A percentile compares a stretch with the other conserved stretches of the same genome.
phyloP scores from a whole-genome alignment of 2,888 invertebrate genomes.

The Epinotia brunnichana region DNA sequence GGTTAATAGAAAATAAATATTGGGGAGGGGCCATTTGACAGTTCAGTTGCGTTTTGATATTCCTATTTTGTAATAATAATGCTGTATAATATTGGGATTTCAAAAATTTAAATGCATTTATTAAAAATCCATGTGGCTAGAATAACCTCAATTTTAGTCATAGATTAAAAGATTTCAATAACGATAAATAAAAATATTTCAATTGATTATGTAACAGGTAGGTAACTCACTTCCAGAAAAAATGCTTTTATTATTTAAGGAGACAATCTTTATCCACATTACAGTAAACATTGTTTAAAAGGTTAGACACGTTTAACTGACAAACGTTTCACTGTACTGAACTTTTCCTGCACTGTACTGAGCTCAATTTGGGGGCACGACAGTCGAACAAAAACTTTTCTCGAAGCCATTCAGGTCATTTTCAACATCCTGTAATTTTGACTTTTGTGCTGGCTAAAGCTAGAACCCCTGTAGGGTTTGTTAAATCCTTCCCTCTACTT shows the following conservation, averaged over 20 bases:
- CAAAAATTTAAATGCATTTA: neutral
- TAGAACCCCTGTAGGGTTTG: no score
- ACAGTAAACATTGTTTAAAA: slow-evolving; percentile 27
- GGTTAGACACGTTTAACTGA: neutral
- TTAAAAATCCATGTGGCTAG: neutral
- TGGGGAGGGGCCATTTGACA: slow-evolving; percentile 62
- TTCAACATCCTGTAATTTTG: no score
- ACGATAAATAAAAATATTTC: neutral
- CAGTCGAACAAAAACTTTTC: no score
- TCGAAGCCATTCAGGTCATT: no score
- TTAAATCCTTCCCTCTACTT: no score
- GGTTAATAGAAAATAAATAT: slow-evolving; percentile 68
- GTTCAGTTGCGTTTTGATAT: slow-evolving; percentile 34
- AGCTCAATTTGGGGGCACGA: no score
- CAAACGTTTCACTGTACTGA: neutral
- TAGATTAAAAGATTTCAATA: neutral
- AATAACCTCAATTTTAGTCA: slow-evolving; percentile 20
- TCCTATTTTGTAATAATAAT: neutral
- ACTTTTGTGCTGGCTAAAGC: no score
- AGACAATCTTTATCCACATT: slow-evolving; percentile 13
- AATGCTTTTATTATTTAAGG: slow-evolving; percentile 7
- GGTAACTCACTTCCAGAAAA: slow-evolving; percentile 13
- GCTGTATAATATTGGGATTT: neutral
- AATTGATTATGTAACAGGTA: neutral
- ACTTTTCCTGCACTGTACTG: no score